Evolutionary conservation across 1,140 invertebrate genomes (phyloP), one percentile per base, ranked within the genome.

Genomic region (Bradysia coprophila): DNA sequence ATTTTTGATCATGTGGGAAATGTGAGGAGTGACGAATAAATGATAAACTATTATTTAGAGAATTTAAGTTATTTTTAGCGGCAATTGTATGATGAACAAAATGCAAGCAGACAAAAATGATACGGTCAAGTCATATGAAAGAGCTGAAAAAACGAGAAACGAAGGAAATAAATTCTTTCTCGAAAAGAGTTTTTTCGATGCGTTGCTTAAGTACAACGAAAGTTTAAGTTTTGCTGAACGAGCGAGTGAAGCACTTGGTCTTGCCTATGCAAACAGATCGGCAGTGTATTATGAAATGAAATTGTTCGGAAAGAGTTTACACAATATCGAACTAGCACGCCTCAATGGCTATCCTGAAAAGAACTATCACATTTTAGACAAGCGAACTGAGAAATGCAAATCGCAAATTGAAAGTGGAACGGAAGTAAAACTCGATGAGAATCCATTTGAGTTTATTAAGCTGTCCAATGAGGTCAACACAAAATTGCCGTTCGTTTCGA

Each of bases 191-290:
- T 28, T 31, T 41, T 41, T 28, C 9, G 22, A 41, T 41, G 21
- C 40, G 22, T 15, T 41, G 13, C 20, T 28, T n/a, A 28, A 41
- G 11, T 41, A 31, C 15, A 41, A 41, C 24, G 64, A 72, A 54
- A 72, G 75, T 48, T 61, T 78, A 44, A 61, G 68, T 20, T 63
- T 59, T 60, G 71, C 74, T 24, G 63, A 66, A 40, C 48, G 53
- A 8, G 53, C 59, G 32, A 72, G 71, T 19, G 62, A 70, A 45
- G 64, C 68, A 53, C 61, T 76, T 44, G 59, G 65, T n/a, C 56
- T 77, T 24, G 75, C 75, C n/a, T 70, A 73, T 57, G 74, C 68
- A n/a, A 82, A 82, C 53, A 68, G 79, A 52, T 81, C 79, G 20
- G 76, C 76, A 21, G 70, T 76, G 4, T 64, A 79, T 15, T 75